Evolutionary conservation across 1,140 invertebrate genomes (phyloP).

Genomic region (Trypoxylus dichotomus): DNA sequence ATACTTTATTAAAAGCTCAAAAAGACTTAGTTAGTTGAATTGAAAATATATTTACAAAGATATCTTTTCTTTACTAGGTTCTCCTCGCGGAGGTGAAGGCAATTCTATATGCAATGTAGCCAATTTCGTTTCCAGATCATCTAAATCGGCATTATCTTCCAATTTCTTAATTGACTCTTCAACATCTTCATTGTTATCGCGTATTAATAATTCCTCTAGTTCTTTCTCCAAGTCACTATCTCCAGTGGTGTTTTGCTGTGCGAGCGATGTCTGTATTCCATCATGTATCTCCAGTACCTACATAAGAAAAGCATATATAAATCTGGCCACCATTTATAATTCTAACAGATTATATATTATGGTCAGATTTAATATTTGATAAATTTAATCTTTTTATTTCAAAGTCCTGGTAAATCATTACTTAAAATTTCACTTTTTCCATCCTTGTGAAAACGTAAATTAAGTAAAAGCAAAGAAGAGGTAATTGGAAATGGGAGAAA

Average conservation of each 20-base stretch:
- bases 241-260: conserved; percentile 40
- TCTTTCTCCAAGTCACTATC: conserved; percentile 53
- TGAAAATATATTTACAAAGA: conserved; percentile 16
- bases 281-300: conserved; percentile 52
- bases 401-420: too few species aligned
- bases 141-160: background rate
- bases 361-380: too few species aligned
- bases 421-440: too few species aligned
- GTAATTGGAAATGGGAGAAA: too few species aligned
- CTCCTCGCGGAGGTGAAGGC: conserved; percentile 34
- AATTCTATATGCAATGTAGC: conserved; percentile 39
- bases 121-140: conserved; percentile 41
- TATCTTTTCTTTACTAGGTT: conserved; percentile 1
- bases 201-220: conserved; percentile 47
- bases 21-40: too few species aligned
- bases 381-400: too few species aligned
- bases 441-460: too few species aligned
- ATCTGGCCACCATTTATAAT: too few species aligned
- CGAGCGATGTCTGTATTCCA: conserved; percentile 51
- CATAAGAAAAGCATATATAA: too few species aligned
- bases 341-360: too few species aligned
- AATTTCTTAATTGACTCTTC: background rate
- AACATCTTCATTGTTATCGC: conserved; percentile 28
- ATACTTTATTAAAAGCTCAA: background rate
- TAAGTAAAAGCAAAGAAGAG: too few species aligned